Base-by-base conservation (phyloP, 1,140 invertebrate genomes). In the Littorina saxatilis region DNA sequence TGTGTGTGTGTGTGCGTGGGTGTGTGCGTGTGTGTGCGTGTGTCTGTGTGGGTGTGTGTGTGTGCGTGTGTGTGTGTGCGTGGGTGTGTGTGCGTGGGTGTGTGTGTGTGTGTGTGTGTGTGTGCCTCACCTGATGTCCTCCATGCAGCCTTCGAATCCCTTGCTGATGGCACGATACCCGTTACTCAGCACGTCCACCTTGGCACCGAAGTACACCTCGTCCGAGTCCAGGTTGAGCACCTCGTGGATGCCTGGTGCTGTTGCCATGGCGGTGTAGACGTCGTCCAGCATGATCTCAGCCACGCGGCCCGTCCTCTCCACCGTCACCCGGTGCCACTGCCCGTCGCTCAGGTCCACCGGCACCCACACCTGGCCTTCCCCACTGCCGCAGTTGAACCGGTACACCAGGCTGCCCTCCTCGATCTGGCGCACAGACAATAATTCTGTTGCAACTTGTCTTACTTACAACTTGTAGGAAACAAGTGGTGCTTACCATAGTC, bases 71-170 rank as follows among this genome's bases (percentile, higher is more conserved):
- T n/a, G n/a, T n/a, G n/a, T n/a, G n/a, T n/a, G n/a, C n/a, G n/a
- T n/a, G n/a, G n/a, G n/a, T n/a, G n/a, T n/a, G n/a, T n/a, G n/a
- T n/a, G n/a, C n/a, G n/a, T n/a, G n/a, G n/a, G n/a, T n/a, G n/a
- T n/a, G n/a, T n/a, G n/a, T n/a, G n/a, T n/a, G n/a, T n/a, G n/a
- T n/a, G n/a, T n/a, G n/a, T n/a, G n/a, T n/a, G n/a, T n/a, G n/a
- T n/a, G n/a, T n/a, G 9, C 7, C 20, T 5, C 39, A 77, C 74
- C 74, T 94, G 13, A 99, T 95, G 87, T 98, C 96, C 77, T 97
- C 96, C 94, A 99, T 96, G 88, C 98, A 99, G 1, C 97, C 98
- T 79, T 96, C 93, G 89, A 98, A 98, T 1, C 97, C 97, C 50
- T 91, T 88, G 79, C 95, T 95, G 27, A 97, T 94, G 89, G 96